Base-by-base conservation (phyloP, 2,888 invertebrate genomes). In the Nysson spinosus region DNA sequence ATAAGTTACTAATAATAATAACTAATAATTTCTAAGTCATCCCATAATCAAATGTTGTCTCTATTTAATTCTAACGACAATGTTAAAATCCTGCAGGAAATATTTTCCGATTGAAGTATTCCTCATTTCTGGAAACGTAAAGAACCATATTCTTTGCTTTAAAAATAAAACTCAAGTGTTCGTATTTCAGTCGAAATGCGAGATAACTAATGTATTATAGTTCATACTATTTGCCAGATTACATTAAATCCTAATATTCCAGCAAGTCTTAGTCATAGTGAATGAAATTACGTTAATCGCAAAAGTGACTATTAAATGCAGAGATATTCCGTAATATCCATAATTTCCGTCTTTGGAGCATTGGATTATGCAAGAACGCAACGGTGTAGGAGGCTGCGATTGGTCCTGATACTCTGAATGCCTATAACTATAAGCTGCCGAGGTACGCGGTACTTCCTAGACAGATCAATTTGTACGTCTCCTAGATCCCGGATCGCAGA, bases 391-490 rank as follows among this genome's bases (percentile, higher is more conserved):
- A 52, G 24, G 11, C 7, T 24, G 16, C 19, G 32, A 66, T 62
- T 47, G 47, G 39, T 47, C 43, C 32, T 28, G 40, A 63, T 62
- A 56, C 32, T 28, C 49, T 40, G 51, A 50, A 54, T 49, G 34
- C 24, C 57, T 49, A 58, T 69, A 64, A 50, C 55, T 50, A 47
- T 70, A 72, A 64, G 63, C 70, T 61, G 57, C 62, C 61, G 49
- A 37, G 47, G 17, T 30, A 44, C 42, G 58, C 34, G 43, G 52
- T 72, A 72, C 78, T 82, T 81, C 74, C 78, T 72, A 76, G 78
- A 78, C 78, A 76, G 79, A 83, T 82, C 82, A 84, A 84, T 83
- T 83, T 81, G 80, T 81, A 76, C 80, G 72, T 82, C 80, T 84
- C 82, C 76, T 77, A 79, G 80, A 81, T 80, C 80, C 78, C 66